A percentile compares a stretch with the other conserved stretches of the same genome.
phyloP scores from a whole-genome alignment of 1,140 invertebrate genomes.

The Asbolus verrucosus region DNA sequence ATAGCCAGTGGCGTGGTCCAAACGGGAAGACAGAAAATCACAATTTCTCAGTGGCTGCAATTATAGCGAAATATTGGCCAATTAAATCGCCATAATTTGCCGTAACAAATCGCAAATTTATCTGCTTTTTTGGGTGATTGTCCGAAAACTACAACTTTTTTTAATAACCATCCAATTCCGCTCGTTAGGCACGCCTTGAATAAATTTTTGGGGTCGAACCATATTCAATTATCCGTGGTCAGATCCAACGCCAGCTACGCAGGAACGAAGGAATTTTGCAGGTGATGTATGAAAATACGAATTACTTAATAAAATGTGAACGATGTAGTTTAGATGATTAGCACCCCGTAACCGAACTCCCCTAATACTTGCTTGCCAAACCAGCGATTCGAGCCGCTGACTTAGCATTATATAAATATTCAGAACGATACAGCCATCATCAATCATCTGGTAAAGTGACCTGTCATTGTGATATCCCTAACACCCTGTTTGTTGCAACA shows the following conservation, averaged over 20 bases:
- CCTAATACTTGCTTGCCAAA: conserved; percentile 13
- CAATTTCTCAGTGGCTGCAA: not conserved
- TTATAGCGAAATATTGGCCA: not conserved
- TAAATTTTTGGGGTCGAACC: too few species aligned
- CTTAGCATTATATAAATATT: conserved; percentile 46
- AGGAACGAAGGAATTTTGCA: not conserved
- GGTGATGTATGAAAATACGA: conserved; percentile 2
- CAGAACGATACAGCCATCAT: conserved; percentile 48
- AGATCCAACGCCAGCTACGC: too few species aligned
- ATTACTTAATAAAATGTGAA: conserved; percentile 10
- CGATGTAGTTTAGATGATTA: conserved; percentile 23
- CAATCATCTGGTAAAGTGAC: conserved; percentile 50
- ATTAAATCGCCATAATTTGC: conserved; percentile 12
- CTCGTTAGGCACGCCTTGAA: too few species aligned
- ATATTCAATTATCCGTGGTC: too few species aligned
- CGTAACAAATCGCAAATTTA: not conserved
- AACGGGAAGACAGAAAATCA: not conserved
- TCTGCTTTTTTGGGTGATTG: not conserved
- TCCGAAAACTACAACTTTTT: too few species aligned
- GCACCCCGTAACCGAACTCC: conserved; percentile 24
- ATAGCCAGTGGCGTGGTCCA: not conserved
- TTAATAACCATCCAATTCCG: too few species aligned
- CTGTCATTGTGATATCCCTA: conserved; percentile 43
- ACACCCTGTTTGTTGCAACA: conserved; percentile 32
- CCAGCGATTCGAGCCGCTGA: conserved; percentile 33